Evolutionary conservation across 2,888 invertebrate genomes (phyloP), one percentile per base, ranked within the genome.

Genomic region (Agrilus cyanescens): DNA sequence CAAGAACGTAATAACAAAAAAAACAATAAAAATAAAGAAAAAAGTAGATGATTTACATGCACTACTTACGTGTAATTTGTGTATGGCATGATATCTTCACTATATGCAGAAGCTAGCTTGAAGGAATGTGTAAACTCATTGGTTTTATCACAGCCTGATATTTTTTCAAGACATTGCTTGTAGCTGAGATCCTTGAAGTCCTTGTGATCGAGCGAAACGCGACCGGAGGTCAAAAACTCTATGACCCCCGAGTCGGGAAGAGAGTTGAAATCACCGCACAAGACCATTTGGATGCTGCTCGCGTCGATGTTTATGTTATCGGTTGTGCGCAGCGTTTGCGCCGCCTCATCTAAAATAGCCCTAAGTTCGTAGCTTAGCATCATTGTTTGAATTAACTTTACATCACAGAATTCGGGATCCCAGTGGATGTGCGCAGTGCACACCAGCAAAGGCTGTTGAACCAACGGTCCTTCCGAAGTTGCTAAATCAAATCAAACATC

Each of bases 351-450:
- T 50, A 90, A 73, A 49, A 94, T 89, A 48, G 79, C 75, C 60
- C 87, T 82, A 55, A 98, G 72, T 67, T 97, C 96, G 65, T 91
- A 87, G 70, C 93, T 87, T 53, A 98, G 71, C 95, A 98, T 96
- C 88, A 97, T 95, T 30, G 95, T 94, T 70, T 98, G 98, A 52
- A 99, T 95, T 37, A 99, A 77, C 70, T 98, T 98, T 37, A 98
- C 98, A 70, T 98, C 98, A 66, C 96, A 95, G 70, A 85, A 97
- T 71, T 98, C 96, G 0, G 98, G 98, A 74, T 99, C 97, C 98
- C 98, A 99, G 68, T 98, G 97, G 57, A 98, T 93, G 70, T 98
- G 98, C 30, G 97, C 96, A 25, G 96, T 98, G 68, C 96, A 95
- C 40, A 98, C 94, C 46, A 97, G 72, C 47, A 98, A 75, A 14